These are phyloP conservation scores for Tachina lurida DNA, from an alignment of 2,888 invertebrate genomes.

Conservation along the genomic window DNA sequence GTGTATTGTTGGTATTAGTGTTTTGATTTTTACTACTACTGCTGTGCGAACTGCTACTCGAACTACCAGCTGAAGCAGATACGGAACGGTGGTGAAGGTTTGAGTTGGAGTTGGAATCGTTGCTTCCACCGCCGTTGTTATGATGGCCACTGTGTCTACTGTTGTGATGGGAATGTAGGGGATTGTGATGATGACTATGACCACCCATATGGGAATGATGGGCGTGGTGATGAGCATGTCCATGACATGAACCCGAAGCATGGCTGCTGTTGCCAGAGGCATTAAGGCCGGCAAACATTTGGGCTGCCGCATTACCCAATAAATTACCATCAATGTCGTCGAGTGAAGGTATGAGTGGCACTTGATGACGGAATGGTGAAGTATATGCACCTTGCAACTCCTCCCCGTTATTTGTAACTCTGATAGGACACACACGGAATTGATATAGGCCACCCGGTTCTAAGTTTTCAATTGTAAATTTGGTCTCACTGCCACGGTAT, in stretches of 20 bases:
- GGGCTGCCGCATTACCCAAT: constrained; percentile 71
- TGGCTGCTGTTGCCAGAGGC: constrained; percentile 68
- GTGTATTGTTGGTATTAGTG: constrained; percentile 42
- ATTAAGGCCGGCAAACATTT: constrained; percentile 72
- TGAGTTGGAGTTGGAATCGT: constrained; percentile 45
- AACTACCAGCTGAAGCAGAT: constrained; percentile 80
- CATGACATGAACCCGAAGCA: constrained; percentile 69
- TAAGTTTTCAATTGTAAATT: constrained; percentile 87
- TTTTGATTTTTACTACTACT: constrained; percentile 72
- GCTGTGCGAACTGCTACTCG: constrained; percentile 74
- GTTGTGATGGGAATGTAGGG: constrained; percentile 77
- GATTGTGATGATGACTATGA: constrained; percentile 74
- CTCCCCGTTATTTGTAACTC: constrained; percentile 85
- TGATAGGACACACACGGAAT: constrained; percentile 90
- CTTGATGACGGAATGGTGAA: constrained; percentile 84
- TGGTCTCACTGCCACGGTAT: constrained; percentile 87
- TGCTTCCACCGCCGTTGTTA: constrained; percentile 70
- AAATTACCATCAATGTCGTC: constrained; percentile 77
- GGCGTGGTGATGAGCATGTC: constrained; percentile 67
- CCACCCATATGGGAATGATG: constrained; percentile 75
- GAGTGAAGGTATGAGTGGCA: constrained; percentile 77
- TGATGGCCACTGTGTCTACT: constrained; percentile 77
- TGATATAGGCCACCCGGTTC: constrained; percentile 90
- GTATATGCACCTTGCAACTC: constrained; percentile 88
- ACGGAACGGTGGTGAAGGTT: constrained; percentile 79